These are phyloP conservation scores for Onthophagus taurus DNA, from an alignment of 1,140 invertebrate genomes.

Conservation along the genomic window DNA sequence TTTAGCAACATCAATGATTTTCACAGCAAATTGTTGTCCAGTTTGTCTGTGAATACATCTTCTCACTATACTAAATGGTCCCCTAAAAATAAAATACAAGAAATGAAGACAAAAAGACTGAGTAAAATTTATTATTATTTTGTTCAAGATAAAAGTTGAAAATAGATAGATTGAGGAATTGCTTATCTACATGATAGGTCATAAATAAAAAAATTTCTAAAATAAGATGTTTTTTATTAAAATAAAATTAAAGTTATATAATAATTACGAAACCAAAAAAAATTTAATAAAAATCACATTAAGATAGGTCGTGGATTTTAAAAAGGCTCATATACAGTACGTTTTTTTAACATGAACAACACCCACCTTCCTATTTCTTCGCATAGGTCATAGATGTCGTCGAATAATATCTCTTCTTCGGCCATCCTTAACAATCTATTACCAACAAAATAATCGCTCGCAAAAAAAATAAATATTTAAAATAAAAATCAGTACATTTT, in stretches of 20 bases:
- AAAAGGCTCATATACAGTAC: neutral
- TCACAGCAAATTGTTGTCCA: slow-evolving; percentile 92
- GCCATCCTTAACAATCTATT: slow-evolving; percentile 51
- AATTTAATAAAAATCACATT: no score
- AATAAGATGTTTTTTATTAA: no score
- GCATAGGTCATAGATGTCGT: slow-evolving; percentile 90
- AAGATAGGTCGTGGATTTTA: neutral
- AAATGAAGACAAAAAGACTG: neutral
- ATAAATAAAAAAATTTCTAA: no score
- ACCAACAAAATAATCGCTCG: no score
- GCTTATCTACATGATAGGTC: no score
- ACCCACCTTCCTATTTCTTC: slow-evolving; percentile 92
- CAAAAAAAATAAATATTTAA: no score
- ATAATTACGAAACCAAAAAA: no score
- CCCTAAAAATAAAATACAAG: slow-evolving; percentile 56
- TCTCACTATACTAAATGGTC: slow-evolving; percentile 93
- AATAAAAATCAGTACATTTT: slow-evolving; percentile 4
- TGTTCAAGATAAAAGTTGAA: no score
- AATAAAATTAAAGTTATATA: no score
- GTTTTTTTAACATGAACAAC: neutral
- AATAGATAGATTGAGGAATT: no score
- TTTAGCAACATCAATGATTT: slow-evolving; percentile 96
- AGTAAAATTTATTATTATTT: no score
- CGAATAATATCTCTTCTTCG: slow-evolving; percentile 91
- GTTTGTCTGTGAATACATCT: slow-evolving; percentile 93